Percentiles rank a stretch among this genome's conserved stretches.
Conservation (phyloP, 2,888 invertebrate species). For the Bibio marci region DNA sequence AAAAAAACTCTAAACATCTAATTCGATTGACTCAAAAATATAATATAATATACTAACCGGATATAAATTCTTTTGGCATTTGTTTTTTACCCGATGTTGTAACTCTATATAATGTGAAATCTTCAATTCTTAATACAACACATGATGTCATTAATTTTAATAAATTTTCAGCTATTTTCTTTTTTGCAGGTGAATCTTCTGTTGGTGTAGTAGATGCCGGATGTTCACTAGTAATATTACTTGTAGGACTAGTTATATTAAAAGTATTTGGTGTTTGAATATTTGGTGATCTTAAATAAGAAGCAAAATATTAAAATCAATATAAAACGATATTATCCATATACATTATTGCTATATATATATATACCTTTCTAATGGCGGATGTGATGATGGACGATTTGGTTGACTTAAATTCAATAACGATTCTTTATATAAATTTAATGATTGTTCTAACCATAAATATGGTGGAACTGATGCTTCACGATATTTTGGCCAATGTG, state of each 20-base stretch:
- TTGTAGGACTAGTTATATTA: too few relatives aligned
- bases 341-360: too few relatives aligned
- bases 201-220: conserved; percentile 14
- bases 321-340: too few relatives aligned
- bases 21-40: too few relatives aligned
- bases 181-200: conserved; percentile 38
- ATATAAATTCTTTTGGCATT: conserved; percentile 62
- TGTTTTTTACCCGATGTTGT: conserved; percentile 58
- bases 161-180: conserved; percentile 52
- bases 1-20: too few relatives aligned
- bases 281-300: conserved; percentile 8
- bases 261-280: background rate
- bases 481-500: conserved; percentile 72
- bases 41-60: too few relatives aligned
- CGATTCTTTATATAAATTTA: conserved; percentile 59
- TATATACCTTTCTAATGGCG: conserved; percentile 22
- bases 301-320: too few relatives aligned
- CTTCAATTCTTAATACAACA: conserved; percentile 74
- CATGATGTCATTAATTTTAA: conserved; percentile 85
- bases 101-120: conserved; percentile 76
- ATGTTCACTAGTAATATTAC: too few relatives aligned
- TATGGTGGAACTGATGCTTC: conserved; percentile 65
- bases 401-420: conserved; percentile 61
- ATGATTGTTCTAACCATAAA: conserved; percentile 75
- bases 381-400: conserved; percentile 26